Conservation (phyloP, 2,797 vertebrate genomes). For the Hafferia zeledoni region DNA sequence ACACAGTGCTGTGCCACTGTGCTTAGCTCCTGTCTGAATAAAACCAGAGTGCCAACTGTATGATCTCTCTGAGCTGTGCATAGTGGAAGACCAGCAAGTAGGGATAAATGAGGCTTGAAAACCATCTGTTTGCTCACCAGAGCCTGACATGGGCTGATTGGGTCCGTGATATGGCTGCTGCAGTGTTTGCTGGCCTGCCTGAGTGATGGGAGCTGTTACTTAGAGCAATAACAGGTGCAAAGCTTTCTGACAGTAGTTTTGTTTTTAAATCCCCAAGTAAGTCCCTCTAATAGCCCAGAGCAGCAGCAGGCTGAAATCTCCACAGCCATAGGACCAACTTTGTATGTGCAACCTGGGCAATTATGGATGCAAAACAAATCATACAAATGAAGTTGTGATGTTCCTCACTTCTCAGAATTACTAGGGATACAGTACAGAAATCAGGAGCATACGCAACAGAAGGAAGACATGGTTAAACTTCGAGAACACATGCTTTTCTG, state of each 20-base stretch:
- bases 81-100: neutral
- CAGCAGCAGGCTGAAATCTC: neutral
- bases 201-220: neutral
- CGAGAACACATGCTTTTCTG: neutral
- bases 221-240: neutral
- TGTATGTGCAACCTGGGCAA: neutral
- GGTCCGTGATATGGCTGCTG: neutral
- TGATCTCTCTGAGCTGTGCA: neutral
- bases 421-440: neutral
- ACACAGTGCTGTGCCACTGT: neutral
- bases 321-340: neutral
- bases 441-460: neutral
- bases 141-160: neutral
- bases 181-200: neutral
- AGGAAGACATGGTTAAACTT: neutral
- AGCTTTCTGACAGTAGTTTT: neutral
- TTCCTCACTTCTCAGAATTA: neutral
- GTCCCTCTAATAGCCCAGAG: neutral
- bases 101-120: slow-evolving; percentile 46
- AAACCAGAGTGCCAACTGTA: neutral
- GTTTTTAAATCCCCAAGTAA: neutral
- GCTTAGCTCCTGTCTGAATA: neutral
- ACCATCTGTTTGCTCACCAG: slow-evolving; percentile 11
- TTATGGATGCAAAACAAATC: neutral
- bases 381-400: accelerated